These are phyloP conservation scores for Anguilla anguilla DNA, from an alignment of 2,797 vertebrate species.

Conservation along the genomic window DNA sequence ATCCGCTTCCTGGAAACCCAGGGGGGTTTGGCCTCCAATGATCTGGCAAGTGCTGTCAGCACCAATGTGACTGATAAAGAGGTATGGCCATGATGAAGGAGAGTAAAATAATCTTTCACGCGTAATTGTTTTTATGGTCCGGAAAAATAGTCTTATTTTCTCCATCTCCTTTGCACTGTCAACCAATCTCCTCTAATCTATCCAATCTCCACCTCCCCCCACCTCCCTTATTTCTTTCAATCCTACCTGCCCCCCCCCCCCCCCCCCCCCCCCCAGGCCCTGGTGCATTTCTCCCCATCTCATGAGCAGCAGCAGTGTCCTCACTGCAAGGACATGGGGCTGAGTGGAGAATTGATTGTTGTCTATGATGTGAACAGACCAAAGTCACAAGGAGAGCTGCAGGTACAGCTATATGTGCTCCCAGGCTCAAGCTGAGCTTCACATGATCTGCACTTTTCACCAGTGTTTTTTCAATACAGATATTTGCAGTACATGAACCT, in stretches of 20 bases:
- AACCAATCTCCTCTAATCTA: not conserved
- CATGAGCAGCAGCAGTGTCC: conserved; percentile 65
- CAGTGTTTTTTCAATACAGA: not conserved
- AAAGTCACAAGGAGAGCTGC: conserved; percentile 59
- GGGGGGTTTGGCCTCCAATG: conserved; percentile 63
- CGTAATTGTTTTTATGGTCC: not conserved
- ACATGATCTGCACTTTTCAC: not conserved
- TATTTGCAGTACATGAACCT: not conserved
- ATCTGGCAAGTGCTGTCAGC: conserved; percentile 62
- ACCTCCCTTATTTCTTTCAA: too few relatives aligned
- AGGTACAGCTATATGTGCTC: conserved; percentile 50
- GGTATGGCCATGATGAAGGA: conserved; percentile 46
- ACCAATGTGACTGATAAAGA: conserved; percentile 54
- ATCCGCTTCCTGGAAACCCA: conserved; percentile 65
- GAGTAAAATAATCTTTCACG: not conserved
- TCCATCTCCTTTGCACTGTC: not conserved
- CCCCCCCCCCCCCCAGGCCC: conserved; percentile 55
- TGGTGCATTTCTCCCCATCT: conserved; percentile 72
- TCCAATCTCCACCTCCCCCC: not conserved
- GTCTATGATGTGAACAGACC: conserved; percentile 71
- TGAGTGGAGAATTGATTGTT: conserved; percentile 75
- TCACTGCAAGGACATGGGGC: conserved; percentile 61
- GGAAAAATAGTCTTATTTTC: not conserved
- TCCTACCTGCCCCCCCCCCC: too few relatives aligned
- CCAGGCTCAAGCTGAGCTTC: too few relatives aligned